phyloP scores from a whole-genome alignment of 2,113 vertebrate species.

The Plecturocebus donacophilus region DNA sequence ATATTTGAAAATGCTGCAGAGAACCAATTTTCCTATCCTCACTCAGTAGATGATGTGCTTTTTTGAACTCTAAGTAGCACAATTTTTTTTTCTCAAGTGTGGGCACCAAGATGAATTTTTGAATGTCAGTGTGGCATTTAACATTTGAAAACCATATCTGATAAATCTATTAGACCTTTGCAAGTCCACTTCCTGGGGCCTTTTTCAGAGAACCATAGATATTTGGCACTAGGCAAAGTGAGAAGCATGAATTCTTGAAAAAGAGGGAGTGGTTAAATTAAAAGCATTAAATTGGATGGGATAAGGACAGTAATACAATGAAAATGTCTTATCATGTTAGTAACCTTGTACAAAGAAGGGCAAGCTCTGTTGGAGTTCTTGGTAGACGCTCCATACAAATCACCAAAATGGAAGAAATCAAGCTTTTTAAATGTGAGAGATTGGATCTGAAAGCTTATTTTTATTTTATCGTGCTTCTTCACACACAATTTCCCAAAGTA shows the following conservation, averaged over 20 bases:
- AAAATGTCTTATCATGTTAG: neutral
- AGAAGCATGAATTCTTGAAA: neutral
- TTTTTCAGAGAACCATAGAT: neutral
- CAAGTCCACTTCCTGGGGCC: neutral
- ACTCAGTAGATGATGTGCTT: neutral
- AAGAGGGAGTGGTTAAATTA: constrained; percentile 7
- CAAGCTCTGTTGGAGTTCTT: neutral
- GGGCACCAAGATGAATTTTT: neutral
- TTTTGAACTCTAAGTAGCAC: constrained; percentile 29
- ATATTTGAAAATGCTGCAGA: neutral
- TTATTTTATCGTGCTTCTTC: neutral
- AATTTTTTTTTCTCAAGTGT: neutral
- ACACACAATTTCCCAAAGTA: neutral
- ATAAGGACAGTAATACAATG: neutral
- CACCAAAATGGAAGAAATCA: neutral
- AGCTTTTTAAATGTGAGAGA: neutral
- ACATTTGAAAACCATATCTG: constrained; percentile 25
- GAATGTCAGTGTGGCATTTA: constrained; percentile 37
- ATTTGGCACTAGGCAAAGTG: neutral
- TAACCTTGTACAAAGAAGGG: neutral
- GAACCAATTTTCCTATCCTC: neutral
- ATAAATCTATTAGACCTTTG: constrained; percentile 53
- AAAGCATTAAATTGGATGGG: neutral
- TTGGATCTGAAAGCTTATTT: constrained; percentile 31
- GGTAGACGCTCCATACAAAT: neutral